Conservation (phyloP, 2,888 invertebrate species). For the Tanytarsus gracilentus region DNA sequence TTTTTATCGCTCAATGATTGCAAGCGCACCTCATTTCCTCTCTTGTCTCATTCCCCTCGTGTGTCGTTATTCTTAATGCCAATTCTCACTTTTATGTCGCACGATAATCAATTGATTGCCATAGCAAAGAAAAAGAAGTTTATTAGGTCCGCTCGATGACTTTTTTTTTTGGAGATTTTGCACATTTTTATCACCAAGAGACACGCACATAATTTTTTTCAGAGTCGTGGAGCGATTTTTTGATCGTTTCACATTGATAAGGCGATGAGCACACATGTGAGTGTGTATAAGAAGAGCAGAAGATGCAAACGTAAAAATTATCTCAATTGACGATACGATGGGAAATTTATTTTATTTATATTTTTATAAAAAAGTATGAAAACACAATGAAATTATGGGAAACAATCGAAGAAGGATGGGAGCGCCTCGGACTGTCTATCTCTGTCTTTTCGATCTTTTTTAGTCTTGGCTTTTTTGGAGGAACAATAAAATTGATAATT, state of each 20-base stretch:
- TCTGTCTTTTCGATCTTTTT: too few species aligned
- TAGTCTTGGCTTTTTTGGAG: too few species aligned
- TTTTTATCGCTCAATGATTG: background rate
- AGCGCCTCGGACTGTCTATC: too few species aligned
- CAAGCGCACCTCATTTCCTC: slow-evolving; percentile 1
- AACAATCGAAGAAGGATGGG: slow-evolving; percentile 15
- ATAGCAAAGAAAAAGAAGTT: background rate
- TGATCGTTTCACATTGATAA: slow-evolving; percentile 24
- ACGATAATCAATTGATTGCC: slow-evolving; percentile 16
- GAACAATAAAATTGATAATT: background rate
- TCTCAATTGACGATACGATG: slow-evolving; percentile 16
- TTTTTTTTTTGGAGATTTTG: background rate
- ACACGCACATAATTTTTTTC: slow-evolving; percentile 20
- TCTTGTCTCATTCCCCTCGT: too few species aligned
- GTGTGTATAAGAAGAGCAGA: background rate
- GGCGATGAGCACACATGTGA: background rate
- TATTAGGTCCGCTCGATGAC: slow-evolving; percentile 16
- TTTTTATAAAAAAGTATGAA: too few species aligned
- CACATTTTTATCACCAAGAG: slow-evolving; percentile 12
- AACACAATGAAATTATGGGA: slow-evolving; percentile 17
- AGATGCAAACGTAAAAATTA: slow-evolving; percentile 2
- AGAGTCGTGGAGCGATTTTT: background rate
- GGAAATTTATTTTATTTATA: slow-evolving; percentile 3
- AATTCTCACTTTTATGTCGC: slow-evolving; percentile 15
- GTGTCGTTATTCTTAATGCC: background rate